Conservation (phyloP, 2,797 vertebrate genomes). For the Orientallactaga sibirica region DNA sequence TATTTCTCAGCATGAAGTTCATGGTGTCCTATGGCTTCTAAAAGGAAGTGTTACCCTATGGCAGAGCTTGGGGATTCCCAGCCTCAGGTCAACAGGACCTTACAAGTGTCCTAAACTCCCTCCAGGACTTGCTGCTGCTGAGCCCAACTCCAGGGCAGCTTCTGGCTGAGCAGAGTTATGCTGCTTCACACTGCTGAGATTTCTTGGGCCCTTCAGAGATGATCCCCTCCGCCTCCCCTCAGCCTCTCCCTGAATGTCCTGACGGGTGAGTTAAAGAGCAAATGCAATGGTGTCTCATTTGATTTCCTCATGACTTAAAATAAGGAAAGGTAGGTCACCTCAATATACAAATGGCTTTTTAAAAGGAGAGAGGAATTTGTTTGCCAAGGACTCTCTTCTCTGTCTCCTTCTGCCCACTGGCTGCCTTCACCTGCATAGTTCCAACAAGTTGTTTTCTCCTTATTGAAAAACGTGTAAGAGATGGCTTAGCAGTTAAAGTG, state of each 20-base stretch:
- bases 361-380: constrained; percentile 54
- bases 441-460: constrained; percentile 78
- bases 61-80: neutral
- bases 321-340: constrained; percentile 69
- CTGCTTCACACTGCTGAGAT: neutral
- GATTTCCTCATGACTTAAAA: constrained; percentile 78
- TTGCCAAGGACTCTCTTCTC: neutral
- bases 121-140: neutral
- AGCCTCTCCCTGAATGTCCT: constrained; percentile 26
- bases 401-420: constrained; percentile 68
- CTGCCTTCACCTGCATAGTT: neutral
- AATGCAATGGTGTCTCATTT: constrained; percentile 74
- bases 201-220: constrained; percentile 36
- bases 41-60: too few species aligned
- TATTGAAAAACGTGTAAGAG: constrained; percentile 23
- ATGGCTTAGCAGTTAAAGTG: too few species aligned
- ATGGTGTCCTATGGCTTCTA: neutral
- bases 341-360: constrained; percentile 66
- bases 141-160: neutral
- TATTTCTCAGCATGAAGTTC: neutral
- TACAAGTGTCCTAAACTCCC: neutral
- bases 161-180: neutral
- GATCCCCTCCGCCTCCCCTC: neutral
- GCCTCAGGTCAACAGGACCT: neutral
- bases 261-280: constrained; percentile 81